A percentile compares a stretch with the other conserved stretches of the same genome.
phyloP scores from a whole-genome alignment of 1,140 invertebrate genomes.

The Caenorhabditis elegans region WBcel235 BX284606.5:8390501-8391000 shows the following conservation, averaged over 20 bases:
- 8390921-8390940: not conserved
- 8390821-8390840: not conserved
- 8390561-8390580: not conserved
- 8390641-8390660: constrained; percentile 11
- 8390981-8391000: constrained; percentile 11
- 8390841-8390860: not conserved
- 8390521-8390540: not conserved
- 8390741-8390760: constrained; percentile 13
- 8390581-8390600: not conserved
- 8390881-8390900: not conserved
- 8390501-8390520: not conserved
- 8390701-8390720: not conserved
- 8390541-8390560: constrained; percentile 24
- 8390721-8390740: not conserved
- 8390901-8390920: not conserved
- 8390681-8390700: not conserved
- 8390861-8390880: not conserved
- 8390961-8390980: constrained; percentile 31
- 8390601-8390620: constrained; percentile 16
- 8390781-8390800: not conserved
- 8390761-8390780: too few relatives aligned
- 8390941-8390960: constrained; percentile 35
- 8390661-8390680: not conserved
- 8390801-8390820: not conserved
- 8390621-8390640: constrained; percentile 1